Conservation (phyloP, 1,140 invertebrate genomes). For the Zophobas morio region DNA sequence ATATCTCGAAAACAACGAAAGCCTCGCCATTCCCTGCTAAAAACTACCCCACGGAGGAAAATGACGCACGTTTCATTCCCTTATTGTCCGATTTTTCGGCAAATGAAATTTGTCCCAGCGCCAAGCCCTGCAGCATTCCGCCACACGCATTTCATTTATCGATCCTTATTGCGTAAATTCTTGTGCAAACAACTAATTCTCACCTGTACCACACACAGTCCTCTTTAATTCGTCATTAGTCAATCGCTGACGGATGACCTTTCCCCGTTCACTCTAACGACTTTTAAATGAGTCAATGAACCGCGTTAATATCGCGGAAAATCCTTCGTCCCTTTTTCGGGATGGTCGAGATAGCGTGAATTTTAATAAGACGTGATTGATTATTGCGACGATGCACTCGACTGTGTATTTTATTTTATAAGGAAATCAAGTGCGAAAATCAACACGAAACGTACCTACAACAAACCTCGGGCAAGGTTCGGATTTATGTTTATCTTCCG, state of each 20-base stretch:
- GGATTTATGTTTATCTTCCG: slow-evolving; percentile 16
- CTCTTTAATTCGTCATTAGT: slow-evolving; percentile 12
- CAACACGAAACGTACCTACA: slow-evolving; percentile 2
- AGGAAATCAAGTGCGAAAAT: slow-evolving; percentile 39
- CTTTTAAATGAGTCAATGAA: slow-evolving; percentile 35
- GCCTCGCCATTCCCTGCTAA: no score
- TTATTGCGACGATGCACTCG: slow-evolving; percentile 20
- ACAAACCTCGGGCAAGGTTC: slow-evolving; percentile 9
- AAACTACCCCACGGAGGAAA: no score
- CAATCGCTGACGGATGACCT: slow-evolving; percentile 12
- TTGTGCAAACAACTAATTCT: not conserved
- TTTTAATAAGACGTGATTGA: slow-evolving; percentile 37
- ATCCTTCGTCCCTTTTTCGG: slow-evolving; percentile 3
- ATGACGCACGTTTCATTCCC: no score
- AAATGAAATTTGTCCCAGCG: no score
- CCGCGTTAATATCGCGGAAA: slow-evolving; percentile 5
- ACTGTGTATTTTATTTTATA: slow-evolving; percentile 30
- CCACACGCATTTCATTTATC: no score
- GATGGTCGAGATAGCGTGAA: slow-evolving; percentile 10
- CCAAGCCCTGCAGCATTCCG: no score
- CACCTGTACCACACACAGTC: not conserved
- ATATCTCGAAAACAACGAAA: no score
- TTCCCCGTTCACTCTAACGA: slow-evolving; percentile 7
- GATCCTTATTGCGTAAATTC: no score
- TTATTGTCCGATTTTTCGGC: no score